A percentile compares a stretch with the other conserved stretches of the same genome.
Evolutionary conservation across 2,888 invertebrate genomes (phyloP).

Genomic region (Parapristionchus giblindavisi): DNA sequence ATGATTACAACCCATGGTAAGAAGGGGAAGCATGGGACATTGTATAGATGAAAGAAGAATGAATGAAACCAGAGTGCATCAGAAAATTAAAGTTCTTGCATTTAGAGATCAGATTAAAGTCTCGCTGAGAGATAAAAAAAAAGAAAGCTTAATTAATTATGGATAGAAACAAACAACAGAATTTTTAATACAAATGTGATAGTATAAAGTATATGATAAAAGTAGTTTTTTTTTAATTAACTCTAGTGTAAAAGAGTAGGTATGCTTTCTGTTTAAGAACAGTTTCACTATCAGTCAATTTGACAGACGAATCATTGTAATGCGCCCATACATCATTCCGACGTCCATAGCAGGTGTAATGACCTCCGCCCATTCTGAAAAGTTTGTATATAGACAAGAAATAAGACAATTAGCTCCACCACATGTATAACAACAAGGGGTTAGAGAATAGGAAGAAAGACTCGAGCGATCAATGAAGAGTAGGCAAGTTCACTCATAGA

Average conservation of each 20-base stretch:
- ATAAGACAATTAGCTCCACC: no score
- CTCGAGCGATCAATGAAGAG: background rate
- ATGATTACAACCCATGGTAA: no score
- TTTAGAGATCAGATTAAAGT: no score
- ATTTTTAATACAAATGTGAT: no score
- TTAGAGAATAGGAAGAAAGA: background rate
- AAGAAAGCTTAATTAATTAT: no score
- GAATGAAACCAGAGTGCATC: no score
- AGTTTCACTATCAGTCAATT: slow-evolving; percentile 77
- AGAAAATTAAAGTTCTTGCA: no score
- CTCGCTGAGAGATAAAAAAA: no score
- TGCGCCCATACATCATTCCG: slow-evolving; percentile 84
- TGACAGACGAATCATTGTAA: slow-evolving; percentile 86
- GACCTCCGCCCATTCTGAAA: slow-evolving; percentile 82
- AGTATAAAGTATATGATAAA: no score
- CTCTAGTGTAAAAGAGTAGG: slow-evolving; percentile 79
- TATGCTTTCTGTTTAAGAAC: slow-evolving; percentile 85
- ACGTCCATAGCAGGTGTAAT: slow-evolving; percentile 85
- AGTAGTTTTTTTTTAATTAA: background rate
- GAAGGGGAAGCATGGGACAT: no score
- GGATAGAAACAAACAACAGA: no score
- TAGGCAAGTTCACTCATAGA: background rate
- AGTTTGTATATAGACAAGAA: background rate
- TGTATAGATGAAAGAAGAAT: no score
- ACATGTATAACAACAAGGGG: background rate